Evolutionary conservation across 1,140 invertebrate species (phyloP), one percentile per base, ranked within the genome.

Genomic region (Mactra quadrangularis): DNA sequence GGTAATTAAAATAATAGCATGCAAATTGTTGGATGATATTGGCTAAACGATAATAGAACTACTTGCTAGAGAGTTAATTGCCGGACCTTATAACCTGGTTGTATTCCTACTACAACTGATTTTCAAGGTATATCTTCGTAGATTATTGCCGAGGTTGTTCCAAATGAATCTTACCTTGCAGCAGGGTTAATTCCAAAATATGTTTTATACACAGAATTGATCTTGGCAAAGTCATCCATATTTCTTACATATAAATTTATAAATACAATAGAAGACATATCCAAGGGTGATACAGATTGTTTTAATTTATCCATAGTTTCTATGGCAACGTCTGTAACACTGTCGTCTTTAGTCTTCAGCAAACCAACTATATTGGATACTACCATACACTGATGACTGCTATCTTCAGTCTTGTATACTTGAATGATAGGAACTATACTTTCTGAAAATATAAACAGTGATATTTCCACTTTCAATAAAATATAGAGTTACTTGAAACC

Each of bases 241-340:
- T 96, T 95, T 76, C 95, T 94, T 72, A 99, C 95, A 89, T 96
- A 98, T 85, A 98, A 94, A 66, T 95, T 96, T 41, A 98, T 95
- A 13, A 87, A 64, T 27, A 81, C 82, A 7, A 87, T 27, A 70
- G 60, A 38, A 27, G 59, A 50, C 53, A 87, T 77, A 3, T 33
- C 45, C 59, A 76, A 86, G 15, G 45, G 52, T n/a, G 53, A 50
- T 22, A 64, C 27, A 11, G 19, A 25, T 15, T 55, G 31, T 45
- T 77, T 27, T n/a, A 74, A 55, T 47, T 57, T 85, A 17, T 87
- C 83, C 86, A 91, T 85, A 13, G 87, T 84, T 47, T 13, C 9
- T 35, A 25, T 52, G 17, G 87, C 87, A 9, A 75, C 35, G 13
- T 77, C 45, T 47, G 57, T 33, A 25, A 89, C 70, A n/a, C n/a